Percentiles rank a stretch among this genome's conserved stretches.
These are phyloP conservation scores for Alectura lathami DNA, from an alignment of 2,113 vertebrate genomes.

Conservation along the genomic window DNA sequence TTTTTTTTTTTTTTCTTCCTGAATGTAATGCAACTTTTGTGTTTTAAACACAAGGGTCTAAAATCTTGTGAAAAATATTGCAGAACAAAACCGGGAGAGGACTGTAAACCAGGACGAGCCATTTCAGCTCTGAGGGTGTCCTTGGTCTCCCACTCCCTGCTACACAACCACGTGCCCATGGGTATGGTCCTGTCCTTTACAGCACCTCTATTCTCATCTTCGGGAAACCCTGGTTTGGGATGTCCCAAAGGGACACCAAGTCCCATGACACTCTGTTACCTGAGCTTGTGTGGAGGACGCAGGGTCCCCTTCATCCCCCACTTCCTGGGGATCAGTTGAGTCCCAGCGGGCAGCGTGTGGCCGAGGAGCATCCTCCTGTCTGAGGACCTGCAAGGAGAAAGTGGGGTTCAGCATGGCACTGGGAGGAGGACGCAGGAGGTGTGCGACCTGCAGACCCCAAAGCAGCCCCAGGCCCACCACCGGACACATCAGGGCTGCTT, in stretches of 20 bases:
- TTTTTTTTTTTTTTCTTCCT: too few relatives aligned
- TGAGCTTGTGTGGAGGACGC: background rate
- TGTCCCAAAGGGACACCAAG: background rate
- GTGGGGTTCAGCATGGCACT: background rate
- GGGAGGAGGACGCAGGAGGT: background rate
- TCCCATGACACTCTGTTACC: background rate
- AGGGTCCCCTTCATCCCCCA: background rate
- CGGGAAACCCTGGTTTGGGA: background rate
- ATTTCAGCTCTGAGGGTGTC: background rate
- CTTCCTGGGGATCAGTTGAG: background rate
- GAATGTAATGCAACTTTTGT: background rate
- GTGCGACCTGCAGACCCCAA: background rate
- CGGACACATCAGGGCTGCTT: background rate
- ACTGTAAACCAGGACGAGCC: background rate
- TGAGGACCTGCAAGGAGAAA: slow-evolving; percentile 41
- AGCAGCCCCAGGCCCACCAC: background rate
- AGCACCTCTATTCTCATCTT: background rate
- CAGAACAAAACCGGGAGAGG: background rate
- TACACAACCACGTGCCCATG: fast-evolving
- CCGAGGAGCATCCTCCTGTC: background rate
- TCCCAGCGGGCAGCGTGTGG: background rate
- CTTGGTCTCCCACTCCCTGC: background rate
- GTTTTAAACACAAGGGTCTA: background rate
- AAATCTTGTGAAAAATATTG: background rate
- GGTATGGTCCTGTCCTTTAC: background rate